Evolutionary conservation across 1,140 invertebrate species (phyloP), one percentile per base, ranked within the genome.

Genomic region (Aphelinus atriplicis): DNA sequence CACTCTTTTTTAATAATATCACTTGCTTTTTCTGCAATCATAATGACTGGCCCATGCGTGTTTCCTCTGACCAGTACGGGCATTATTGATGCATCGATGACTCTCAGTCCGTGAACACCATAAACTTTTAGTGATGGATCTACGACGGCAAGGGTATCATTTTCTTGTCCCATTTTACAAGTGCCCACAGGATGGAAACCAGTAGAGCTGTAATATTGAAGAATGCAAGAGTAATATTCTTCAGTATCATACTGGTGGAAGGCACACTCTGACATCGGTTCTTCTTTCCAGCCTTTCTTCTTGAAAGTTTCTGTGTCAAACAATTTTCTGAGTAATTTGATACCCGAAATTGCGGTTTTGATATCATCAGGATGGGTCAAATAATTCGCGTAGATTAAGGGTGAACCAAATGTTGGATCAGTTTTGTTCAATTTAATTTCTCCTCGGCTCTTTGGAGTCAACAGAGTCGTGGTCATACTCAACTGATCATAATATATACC

Each of bases 151-250:
- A 48, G 67, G 7, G 65, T 62, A 76, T 87, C 86, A 63, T 77
- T 69, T 46, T 80, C 80, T 2, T 86, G 86, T 7, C 85, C 92
- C 91, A 93, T 93, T 83, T 90, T 91, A 77, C 90, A 91, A 0
- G 91, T 91, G 26, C 91, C 90, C 0, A 86, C 87, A 2, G 89
- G 88, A 84, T 92, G 91, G 10, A 51, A 67, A 10, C 47, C 47
- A 1, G 50, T 60, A 7, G 10, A 58, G 1, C 58, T 67, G n/a
- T 67, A 70, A 74, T 67, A 46, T 43, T 43, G 51, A 1, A 53
- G 56, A 10, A 73, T 5, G 61, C 71, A 73, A 47, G 84, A 10
- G 43, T 67, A 66, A 55, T 67, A 73, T 7, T 50, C 7, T 42
- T 46, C 43, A 1, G 46, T 67, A 46, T 66, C 56, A 51, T n/a